Percentiles rank a stretch among this genome's conserved stretches.
Evolutionary conservation across 92 coral and sea anemone genomes (phyloP).

Genomic region (Chrysogorgia sp.): DNA sequence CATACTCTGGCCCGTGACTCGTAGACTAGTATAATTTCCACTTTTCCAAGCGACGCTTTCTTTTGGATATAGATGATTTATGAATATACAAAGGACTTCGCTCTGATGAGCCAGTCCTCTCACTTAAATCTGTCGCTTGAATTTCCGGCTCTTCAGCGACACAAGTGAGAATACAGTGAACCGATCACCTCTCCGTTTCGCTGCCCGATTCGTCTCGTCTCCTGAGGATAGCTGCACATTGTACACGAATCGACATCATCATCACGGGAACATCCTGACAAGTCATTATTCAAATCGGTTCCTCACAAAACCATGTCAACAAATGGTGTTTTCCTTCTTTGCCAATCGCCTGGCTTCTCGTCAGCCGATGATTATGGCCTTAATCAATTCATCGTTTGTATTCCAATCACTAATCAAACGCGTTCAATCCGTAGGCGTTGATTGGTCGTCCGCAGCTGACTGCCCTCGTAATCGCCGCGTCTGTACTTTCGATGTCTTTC

Average conservation of each 20-base stretch:
- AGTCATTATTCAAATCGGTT: conserved; percentile 19
- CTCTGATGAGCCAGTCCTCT: too few species aligned
- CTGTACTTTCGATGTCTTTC: background rate
- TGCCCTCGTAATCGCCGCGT: background rate
- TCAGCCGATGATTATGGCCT: conserved; percentile 16
- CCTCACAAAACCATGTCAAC: conserved; percentile 14
- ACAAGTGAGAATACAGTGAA: too few species aligned
- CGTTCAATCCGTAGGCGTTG: conserved; percentile 4
- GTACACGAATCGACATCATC: background rate
- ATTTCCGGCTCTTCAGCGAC: too few species aligned
- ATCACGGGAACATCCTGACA: conserved; percentile 8
- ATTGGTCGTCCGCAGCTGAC: conserved; percentile 38
- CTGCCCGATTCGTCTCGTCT: too few species aligned
- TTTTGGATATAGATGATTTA: background rate
- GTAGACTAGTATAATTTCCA: background rate
- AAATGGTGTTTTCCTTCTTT: conserved; percentile 33
- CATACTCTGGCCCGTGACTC: background rate
- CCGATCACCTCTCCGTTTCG: too few species aligned
- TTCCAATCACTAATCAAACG: conserved; percentile 19
- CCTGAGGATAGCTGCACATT: too few species aligned
- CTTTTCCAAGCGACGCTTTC: background rate
- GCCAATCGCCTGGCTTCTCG: conserved; percentile 31
- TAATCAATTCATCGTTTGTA: conserved; percentile 39
- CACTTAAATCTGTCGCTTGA: too few species aligned
- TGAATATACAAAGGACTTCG: too few species aligned